Conservation (phyloP, 1,140 invertebrate genomes). For the Drosophila nikananu region DNA sequence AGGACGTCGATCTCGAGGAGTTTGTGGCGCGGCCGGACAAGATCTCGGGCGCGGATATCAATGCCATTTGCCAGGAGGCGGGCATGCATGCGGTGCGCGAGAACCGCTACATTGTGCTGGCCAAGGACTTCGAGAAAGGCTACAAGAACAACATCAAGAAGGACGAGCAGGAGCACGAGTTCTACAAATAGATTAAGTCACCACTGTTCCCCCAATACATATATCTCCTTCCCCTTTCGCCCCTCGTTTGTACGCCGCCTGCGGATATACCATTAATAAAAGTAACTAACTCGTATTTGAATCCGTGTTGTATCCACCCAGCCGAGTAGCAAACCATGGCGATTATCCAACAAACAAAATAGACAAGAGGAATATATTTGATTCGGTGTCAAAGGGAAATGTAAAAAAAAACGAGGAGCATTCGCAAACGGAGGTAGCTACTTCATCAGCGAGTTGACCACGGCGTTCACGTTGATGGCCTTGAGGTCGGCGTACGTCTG, state of each 20-base stretch:
- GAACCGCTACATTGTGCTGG: slow-evolving; percentile 97
- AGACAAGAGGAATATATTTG: slow-evolving; percentile 31
- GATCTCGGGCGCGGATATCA: slow-evolving; percentile 99
- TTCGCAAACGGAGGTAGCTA: slow-evolving; percentile 81
- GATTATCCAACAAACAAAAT: slow-evolving; percentile 45
- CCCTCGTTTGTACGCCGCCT: slow-evolving; percentile 51
- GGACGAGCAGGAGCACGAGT: slow-evolving; percentile 99
- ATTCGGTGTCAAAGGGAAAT: slow-evolving; percentile 11
- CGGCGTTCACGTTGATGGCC: slow-evolving; percentile 98
- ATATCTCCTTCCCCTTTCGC: neutral
- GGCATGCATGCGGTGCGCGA: slow-evolving; percentile 98
- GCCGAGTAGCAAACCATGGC: neutral
- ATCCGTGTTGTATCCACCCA: neutral
- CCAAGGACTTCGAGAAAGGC: slow-evolving; percentile 99
- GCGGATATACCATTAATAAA: slow-evolving; percentile 44
- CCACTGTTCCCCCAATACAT: neutral
- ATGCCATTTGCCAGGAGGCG: slow-evolving; percentile 99
- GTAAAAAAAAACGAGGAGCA: slow-evolving; percentile 40
- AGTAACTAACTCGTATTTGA: neutral
- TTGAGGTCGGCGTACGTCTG: slow-evolving; percentile 99
- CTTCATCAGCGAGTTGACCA: slow-evolving; percentile 98
- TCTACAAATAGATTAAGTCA: slow-evolving; percentile 95
- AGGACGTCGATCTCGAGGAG: slow-evolving; percentile 99
- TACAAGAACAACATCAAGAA: slow-evolving; percentile 99
- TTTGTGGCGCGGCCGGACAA: slow-evolving; percentile 99